Evolutionary conservation across 2,113 vertebrate genomes (phyloP).

Genomic region (Lycaon pictus): DNA sequence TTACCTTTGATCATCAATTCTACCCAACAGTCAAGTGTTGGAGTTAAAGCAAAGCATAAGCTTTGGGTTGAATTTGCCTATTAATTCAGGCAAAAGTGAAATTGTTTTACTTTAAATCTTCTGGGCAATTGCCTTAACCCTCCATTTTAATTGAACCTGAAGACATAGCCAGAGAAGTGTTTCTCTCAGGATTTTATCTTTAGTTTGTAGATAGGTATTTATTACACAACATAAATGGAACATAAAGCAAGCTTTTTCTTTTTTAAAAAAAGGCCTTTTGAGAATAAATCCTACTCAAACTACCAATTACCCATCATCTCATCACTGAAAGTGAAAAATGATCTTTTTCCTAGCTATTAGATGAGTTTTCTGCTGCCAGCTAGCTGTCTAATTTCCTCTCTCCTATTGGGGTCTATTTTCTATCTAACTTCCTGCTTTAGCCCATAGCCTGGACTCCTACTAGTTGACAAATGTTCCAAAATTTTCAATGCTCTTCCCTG

Average conservation of each 20-base stretch:
- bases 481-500: not conserved
- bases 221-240: slow-evolving; percentile 67
- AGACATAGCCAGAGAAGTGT: slow-evolving; percentile 32
- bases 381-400: slow-evolving; percentile 37
- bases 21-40: not conserved
- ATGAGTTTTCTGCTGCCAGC: not conserved
- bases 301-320: slow-evolving; percentile 41
- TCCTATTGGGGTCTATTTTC: not conserved
- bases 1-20: not conserved
- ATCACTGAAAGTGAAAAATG: slow-evolving; percentile 60
- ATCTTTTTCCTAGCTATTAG: slow-evolving; percentile 17
- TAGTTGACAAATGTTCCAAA: slow-evolving; percentile 54
- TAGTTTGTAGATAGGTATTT: slow-evolving; percentile 58
- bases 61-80: not conserved
- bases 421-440: slow-evolving; percentile 1
- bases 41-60: slow-evolving; percentile 30
- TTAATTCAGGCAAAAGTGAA: slow-evolving; percentile 56
- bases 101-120: slow-evolving; percentile 64
- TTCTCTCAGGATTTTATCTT: slow-evolving; percentile 51
- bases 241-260: slow-evolving; percentile 37
- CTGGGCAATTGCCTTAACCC: slow-evolving; percentile 26
- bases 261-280: slow-evolving; percentile 16
- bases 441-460: not conserved
- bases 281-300: slow-evolving; percentile 58
- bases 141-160: slow-evolving; percentile 57